Percentiles rank a stretch among this genome's conserved stretches.
Evolutionary conservation across 2,113 vertebrate genomes (phyloP).

Genomic region (Steatornis caripensis): DNA sequence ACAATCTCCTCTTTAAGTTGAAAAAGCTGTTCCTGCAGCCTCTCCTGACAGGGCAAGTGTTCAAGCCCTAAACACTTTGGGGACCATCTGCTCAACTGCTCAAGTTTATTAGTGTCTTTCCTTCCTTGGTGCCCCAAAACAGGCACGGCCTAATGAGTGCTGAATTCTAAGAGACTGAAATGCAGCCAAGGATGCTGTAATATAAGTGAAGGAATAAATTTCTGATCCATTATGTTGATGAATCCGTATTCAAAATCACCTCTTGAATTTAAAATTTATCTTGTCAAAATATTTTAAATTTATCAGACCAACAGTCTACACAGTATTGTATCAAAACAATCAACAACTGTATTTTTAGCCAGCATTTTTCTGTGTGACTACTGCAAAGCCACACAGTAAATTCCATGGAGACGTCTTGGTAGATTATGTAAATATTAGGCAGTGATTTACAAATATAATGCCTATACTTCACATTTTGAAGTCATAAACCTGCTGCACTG

Average conservation of each 20-base stretch:
- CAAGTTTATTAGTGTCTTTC: neutral
- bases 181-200: neutral
- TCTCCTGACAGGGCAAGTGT: neutral
- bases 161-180: neutral
- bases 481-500: neutral
- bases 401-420: neutral
- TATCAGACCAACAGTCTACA: neutral
- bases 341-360: neutral
- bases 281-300: neutral
- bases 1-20: neutral
- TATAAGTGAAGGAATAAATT: neutral
- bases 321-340: neutral
- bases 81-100: neutral
- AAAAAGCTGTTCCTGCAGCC: neutral
- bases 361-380: neutral
- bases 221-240: neutral
- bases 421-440: neutral
- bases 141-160: fast-evolving
- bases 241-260: neutral
- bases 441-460: neutral
- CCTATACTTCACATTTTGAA: neutral
- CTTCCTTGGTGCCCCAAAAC: neutral
- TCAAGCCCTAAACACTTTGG: neutral
- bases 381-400: neutral
- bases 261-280: neutral